A percentile compares a stretch with the other conserved stretches of the same genome.
Conservation (phyloP, 2,888 invertebrate species). For the Eucera pruinosa region DNA sequence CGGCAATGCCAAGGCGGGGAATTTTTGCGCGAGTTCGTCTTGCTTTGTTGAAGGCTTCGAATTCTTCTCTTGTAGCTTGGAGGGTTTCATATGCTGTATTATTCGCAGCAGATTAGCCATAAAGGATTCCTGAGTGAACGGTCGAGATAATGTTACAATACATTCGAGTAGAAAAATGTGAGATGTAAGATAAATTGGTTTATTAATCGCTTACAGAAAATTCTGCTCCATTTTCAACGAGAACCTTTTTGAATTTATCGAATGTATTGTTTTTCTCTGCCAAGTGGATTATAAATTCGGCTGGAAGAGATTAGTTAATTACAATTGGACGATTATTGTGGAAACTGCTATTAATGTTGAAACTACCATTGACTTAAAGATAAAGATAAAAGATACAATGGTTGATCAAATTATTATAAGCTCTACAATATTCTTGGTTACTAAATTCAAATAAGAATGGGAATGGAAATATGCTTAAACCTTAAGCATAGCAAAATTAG, state of each 20-base stretch:
- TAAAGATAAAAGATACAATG: too few species aligned
- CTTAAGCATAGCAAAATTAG: too few species aligned
- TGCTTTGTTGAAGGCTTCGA: slow-evolving; percentile 77
- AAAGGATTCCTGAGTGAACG: slow-evolving; percentile 91
- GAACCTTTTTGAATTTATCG: slow-evolving; percentile 93
- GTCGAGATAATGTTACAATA: background rate
- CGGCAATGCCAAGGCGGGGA: slow-evolving; percentile 92
- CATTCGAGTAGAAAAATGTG: background rate
- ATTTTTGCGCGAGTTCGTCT: slow-evolving; percentile 88
- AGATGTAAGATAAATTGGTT: background rate
- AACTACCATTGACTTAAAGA: too few species aligned
- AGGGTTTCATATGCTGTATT: slow-evolving; percentile 97
- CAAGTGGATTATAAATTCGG: slow-evolving; percentile 98
- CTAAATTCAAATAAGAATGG: too few species aligned
- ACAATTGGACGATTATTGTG: too few species aligned
- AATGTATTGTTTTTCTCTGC: slow-evolving; percentile 94
- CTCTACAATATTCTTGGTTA: too few species aligned
- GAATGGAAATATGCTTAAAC: too few species aligned
- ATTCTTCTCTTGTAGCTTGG: slow-evolving; percentile 74
- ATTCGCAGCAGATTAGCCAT: slow-evolving; percentile 96
- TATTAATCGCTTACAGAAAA: slow-evolving; percentile 88
- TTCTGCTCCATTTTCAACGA: slow-evolving; percentile 96
- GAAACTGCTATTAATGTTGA: too few species aligned
- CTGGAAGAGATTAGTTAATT: slow-evolving; percentile 86
- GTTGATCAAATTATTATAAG: too few species aligned